Base-by-base conservation (phyloP, 2,888 invertebrate genomes). In the Scrobipalpa costella region DNA sequence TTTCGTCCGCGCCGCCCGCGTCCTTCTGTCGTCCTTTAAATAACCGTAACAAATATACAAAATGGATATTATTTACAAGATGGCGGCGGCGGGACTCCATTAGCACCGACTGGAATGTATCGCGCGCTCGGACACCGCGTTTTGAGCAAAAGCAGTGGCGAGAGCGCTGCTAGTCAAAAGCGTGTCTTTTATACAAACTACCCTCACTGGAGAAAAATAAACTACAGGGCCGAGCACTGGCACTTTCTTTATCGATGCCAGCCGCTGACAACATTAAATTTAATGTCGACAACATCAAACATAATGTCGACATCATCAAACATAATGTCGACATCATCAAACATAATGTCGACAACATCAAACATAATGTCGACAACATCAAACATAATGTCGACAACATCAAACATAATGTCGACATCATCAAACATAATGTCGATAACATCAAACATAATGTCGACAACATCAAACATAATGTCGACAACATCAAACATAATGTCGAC, bases 11-110 rank as follows among this genome's bases (percentile, higher is more conserved):
- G 71, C 65, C 75, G 73, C 65, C 76, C 73, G 73, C 68, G 72
- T 63, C 62, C 71, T 73, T 73, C 76, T 75, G 73, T 57, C 8
- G 33, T 13, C 15, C 2, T 74, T 68, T 69, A 67, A 66, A 69
- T 66, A 69, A 71, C 72, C 73, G 81, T 86, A 81, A 83, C 84
- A 88, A 88, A 88, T 87, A 87, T 88, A 88, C 86, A 87, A 86
- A 86, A 85, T 74, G 67, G 66, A 63, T 62, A 63, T 49, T 75
- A 82, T 79, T 70, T 79, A 80, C 81, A 80, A 62, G 64, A 71
- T 68, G 66, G 68, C 69, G 67, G 64, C 68, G 66, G 66, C 67
- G 61, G n/a, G n/a, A n/a, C n/a, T n/a, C n/a, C 13, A 68, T 71
- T 73, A 73, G 69, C 74, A 72, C 67, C 58, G 64, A 49, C 58